Evolutionary conservation across 2,797 vertebrate species (phyloP).

Genomic region (Hydrolagus colliei): DNA sequence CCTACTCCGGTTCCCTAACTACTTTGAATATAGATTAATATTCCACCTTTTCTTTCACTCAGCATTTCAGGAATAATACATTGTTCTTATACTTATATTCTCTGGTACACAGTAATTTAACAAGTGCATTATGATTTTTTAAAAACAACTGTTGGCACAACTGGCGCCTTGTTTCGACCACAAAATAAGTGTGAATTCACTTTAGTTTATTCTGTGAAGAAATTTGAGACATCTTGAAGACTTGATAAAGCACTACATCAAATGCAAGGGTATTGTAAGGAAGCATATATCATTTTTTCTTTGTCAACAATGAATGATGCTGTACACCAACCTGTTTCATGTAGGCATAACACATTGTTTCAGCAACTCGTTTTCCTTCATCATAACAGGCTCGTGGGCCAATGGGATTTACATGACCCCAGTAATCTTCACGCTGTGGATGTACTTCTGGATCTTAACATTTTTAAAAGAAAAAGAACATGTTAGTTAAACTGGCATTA

Average conservation of each 20-base stretch:
- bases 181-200: too few species aligned
- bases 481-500: neutral
- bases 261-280: too few species aligned
- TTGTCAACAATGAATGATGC: too few species aligned
- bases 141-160: too few species aligned
- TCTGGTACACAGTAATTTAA: neutral
- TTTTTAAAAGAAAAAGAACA: neutral
- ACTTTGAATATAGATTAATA: neutral
- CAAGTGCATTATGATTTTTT: too few species aligned
- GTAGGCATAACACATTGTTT: conserved; percentile 98
- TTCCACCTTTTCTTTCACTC: neutral
- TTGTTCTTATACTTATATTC: neutral
- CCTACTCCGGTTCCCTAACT: neutral
- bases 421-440: conserved; percentile 94
- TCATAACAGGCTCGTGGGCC: conserved; percentile 95
- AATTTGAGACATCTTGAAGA: too few species aligned
- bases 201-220: too few species aligned
- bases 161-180: too few species aligned
- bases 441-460: conserved; percentile 89
- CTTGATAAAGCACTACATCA: too few species aligned
- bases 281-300: neutral
- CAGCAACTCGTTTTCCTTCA: conserved; percentile 91
- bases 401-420: conserved; percentile 96
- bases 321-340: conserved; percentile 89
- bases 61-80: neutral